Evolutionary conservation across 2,113 vertebrate genomes (phyloP).

Genomic region (Campylomormyrus numenius): DNA sequence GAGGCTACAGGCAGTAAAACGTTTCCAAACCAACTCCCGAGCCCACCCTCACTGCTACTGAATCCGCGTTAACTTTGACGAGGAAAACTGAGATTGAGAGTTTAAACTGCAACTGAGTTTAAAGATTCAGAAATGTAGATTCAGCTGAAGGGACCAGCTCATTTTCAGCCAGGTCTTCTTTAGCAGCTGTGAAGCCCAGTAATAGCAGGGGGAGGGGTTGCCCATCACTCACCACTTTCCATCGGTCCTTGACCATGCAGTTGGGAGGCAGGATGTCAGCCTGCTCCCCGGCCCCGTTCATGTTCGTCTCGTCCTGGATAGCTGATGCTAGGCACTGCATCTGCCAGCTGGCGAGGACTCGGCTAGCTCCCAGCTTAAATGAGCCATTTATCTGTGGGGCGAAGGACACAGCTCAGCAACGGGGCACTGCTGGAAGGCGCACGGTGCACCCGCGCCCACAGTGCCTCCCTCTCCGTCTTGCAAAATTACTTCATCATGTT

Average conservation of each 20-base stretch:
- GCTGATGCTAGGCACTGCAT: slow-evolving; percentile 97
- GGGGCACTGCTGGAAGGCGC: background rate
- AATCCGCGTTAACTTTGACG: background rate
- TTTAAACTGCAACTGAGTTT: background rate
- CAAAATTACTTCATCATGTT: background rate
- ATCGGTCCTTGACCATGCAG: slow-evolving; percentile 97
- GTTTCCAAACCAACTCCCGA: background rate
- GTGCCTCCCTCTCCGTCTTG: background rate
- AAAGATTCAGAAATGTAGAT: background rate
- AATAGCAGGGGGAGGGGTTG: background rate
- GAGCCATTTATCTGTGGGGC: slow-evolving; percentile 88
- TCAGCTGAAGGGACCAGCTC: background rate
- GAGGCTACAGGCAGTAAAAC: background rate
- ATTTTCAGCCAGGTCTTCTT: background rate
- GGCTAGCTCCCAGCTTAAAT: slow-evolving; percentile 83
- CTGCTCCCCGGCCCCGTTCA: slow-evolving; percentile 95
- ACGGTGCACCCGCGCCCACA: background rate
- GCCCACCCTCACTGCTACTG: background rate
- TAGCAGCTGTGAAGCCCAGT: background rate
- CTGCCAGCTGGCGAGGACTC: slow-evolving; percentile 83
- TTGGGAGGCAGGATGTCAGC: slow-evolving; percentile 96
- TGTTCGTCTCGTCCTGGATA: slow-evolving; percentile 94
- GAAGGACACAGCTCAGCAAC: slow-evolving; percentile 1
- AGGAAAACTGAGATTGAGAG: background rate
- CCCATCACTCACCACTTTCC: slow-evolving; percentile 90